Conservation (phyloP, 2,113 vertebrate genomes). For the Podarcis raffonei region DNA sequence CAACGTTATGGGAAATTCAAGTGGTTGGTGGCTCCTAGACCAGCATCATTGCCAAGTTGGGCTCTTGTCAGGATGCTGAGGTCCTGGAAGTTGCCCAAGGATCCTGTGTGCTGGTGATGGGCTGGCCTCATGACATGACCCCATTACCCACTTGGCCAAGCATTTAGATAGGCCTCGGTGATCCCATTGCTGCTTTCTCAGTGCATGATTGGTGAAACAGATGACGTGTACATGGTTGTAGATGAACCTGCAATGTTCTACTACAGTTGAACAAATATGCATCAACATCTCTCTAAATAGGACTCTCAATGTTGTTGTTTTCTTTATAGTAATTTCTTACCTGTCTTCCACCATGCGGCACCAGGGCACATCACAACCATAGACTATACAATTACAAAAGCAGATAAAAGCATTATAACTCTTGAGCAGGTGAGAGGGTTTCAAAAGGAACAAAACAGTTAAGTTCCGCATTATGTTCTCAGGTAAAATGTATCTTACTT, state of each 20-base stretch:
- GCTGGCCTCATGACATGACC: background rate
- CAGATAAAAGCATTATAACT: too few species aligned
- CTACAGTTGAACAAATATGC: background rate
- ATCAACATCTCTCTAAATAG: background rate
- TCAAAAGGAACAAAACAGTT: too few species aligned
- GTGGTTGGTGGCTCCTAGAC: background rate
- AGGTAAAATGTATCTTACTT: background rate
- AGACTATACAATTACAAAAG: too few species aligned
- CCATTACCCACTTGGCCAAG: background rate
- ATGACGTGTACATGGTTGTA: too few species aligned
- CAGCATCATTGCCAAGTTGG: background rate
- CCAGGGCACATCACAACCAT: too few species aligned
- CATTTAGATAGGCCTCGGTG: background rate
- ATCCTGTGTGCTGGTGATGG: background rate
- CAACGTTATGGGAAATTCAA: too few species aligned
- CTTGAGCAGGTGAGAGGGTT: too few species aligned
- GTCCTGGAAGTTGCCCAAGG: background rate
- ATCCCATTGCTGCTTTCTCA: background rate
- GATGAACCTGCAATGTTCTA: too few species aligned
- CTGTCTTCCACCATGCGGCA: too few species aligned
- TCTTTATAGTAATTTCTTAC: too few species aligned
- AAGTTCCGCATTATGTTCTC: background rate
- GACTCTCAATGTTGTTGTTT: background rate
- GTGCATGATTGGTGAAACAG: background rate
- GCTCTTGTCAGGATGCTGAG: background rate